Evolutionary conservation across 2,113 vertebrate species (phyloP).

Genomic region (Rhinogobius similis): DNA sequence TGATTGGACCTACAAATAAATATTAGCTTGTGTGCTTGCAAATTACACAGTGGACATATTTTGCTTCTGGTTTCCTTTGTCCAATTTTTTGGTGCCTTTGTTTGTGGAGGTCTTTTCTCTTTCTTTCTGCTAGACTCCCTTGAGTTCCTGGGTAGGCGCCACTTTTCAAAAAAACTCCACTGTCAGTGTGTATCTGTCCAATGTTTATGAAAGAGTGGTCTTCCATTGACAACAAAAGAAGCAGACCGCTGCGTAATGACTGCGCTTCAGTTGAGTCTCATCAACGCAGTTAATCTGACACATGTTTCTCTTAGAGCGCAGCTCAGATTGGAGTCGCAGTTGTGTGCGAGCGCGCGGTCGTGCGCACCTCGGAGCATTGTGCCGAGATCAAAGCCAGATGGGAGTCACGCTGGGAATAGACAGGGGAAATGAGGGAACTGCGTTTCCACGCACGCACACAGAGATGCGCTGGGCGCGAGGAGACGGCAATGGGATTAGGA

Average conservation of each 20-base stretch:
- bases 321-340: constrained; percentile 40
- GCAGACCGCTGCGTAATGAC: not conserved
- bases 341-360: constrained; percentile 20
- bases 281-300: constrained; percentile 6
- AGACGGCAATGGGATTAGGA: constrained; percentile 1
- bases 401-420: constrained; percentile 48
- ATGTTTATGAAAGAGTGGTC: not conserved
- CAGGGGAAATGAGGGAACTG: constrained; percentile 14
- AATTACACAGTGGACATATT: not conserved
- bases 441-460: constrained; percentile 41
- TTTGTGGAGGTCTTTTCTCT: not conserved
- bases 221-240: not conserved
- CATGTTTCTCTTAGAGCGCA: constrained; percentile 24
- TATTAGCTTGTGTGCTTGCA: not conserved
- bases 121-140: not conserved
- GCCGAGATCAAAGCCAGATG: constrained; percentile 49
- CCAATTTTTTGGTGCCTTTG: not conserved
- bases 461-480: constrained; percentile 2
- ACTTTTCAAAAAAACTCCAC: not conserved
- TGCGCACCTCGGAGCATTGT: constrained; percentile 40
- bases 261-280: not conserved
- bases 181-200: not conserved
- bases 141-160: not conserved
- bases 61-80: not conserved
- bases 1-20: too few species aligned